Evolutionary conservation across 2,797 vertebrate species (phyloP).

Genomic region (Girardinus metallicus): DNA sequence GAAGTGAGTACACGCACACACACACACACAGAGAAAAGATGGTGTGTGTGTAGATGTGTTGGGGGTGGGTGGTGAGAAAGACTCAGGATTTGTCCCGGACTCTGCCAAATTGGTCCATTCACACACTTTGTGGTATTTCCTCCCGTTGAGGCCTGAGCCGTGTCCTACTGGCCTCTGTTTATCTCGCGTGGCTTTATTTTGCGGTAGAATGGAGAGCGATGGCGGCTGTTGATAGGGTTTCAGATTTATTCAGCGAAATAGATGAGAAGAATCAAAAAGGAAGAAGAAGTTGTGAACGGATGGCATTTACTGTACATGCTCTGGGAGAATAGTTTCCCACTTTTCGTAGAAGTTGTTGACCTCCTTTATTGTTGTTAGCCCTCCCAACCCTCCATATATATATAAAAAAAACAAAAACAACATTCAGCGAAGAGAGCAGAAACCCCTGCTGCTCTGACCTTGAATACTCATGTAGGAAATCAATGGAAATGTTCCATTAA

Average conservation of each 20-base stretch:
- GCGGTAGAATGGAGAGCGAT: constrained; percentile 61
- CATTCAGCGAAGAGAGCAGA: constrained; percentile 18
- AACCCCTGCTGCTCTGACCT: constrained; percentile 65
- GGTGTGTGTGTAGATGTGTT: constrained; percentile 3
- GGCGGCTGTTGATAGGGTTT: constrained; percentile 50
- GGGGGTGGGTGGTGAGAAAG: constrained; percentile 40
- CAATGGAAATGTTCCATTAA: constrained; percentile 77
- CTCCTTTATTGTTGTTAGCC: constrained; percentile 42
- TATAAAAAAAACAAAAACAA: background rate
- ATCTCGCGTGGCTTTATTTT: constrained; percentile 51
- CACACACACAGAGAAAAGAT: constrained; percentile 19
- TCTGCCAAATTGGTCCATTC: constrained; percentile 61
- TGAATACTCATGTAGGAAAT: constrained; percentile 73
- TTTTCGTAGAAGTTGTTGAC: constrained; percentile 50
- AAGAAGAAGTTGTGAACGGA: constrained; percentile 38
- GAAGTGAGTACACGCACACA: constrained; percentile 53
- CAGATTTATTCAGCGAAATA: constrained; percentile 46
- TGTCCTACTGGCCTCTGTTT: constrained; percentile 59
- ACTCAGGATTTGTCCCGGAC: constrained; percentile 52
- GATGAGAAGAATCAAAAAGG: constrained; percentile 56
- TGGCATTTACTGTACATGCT: constrained; percentile 19
- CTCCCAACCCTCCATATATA: constrained; percentile 7
- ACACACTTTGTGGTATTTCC: constrained; percentile 59
- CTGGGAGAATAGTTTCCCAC: constrained; percentile 22
- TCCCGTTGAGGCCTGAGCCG: constrained; percentile 46